Conservation (phyloP, 1,140 invertebrate species). For the Aphidius gifuensis region DNA sequence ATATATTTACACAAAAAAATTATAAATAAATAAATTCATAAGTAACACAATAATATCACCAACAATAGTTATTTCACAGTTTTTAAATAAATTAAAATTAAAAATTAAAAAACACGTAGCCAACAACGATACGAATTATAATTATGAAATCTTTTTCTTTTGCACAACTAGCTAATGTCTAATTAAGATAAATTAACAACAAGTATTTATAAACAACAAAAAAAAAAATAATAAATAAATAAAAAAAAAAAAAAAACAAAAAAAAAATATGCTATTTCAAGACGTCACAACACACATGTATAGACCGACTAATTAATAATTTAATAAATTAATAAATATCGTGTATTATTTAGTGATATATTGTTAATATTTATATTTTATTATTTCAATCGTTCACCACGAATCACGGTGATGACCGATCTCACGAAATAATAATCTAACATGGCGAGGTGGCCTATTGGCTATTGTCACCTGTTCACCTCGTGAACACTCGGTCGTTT, state of each 20-base stretch:
- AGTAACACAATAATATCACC: constrained; percentile 31
- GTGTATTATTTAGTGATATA: too few relatives aligned
- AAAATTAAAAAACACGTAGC: too few relatives aligned
- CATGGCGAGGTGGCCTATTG: constrained; percentile 47
- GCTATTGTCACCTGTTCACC: constrained; percentile 48
- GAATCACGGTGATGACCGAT: constrained; percentile 35
- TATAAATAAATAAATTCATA: neutral
- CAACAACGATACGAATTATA: neutral
- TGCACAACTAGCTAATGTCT: too few relatives aligned
- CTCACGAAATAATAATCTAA: constrained; percentile 47
- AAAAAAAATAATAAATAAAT: neutral
- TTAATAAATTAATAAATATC: too few relatives aligned
- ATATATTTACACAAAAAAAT: constrained; percentile 2
- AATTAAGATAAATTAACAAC: too few relatives aligned
- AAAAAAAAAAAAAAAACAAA: neutral
- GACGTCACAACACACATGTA: neutral
- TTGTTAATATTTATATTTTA: too few relatives aligned
- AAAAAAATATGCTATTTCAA: neutral
- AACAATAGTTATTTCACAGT: constrained; percentile 16
- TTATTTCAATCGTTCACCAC: constrained; percentile 12
- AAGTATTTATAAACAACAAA: neutral
- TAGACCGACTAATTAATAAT: too few relatives aligned
- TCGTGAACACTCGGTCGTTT: neutral
- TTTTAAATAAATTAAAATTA: neutral
- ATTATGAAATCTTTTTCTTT: too few relatives aligned